Base-by-base conservation (phyloP, 2,888 invertebrate species). In the Netelia fuscicornis region DNA sequence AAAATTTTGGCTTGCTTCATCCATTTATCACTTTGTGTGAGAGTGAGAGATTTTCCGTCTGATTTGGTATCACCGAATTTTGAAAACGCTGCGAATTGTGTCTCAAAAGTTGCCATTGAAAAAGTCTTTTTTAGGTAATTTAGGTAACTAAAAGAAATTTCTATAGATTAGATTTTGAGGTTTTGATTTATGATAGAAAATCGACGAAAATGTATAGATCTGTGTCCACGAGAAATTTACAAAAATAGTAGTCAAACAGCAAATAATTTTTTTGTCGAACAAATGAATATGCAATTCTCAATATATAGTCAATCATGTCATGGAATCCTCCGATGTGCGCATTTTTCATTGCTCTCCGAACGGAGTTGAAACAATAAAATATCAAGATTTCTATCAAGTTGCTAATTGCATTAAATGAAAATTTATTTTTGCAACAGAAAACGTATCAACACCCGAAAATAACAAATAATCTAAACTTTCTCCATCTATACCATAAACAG, bases 21-120 rank as follows among this genome's bases (percentile, higher is more conserved):
- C 94, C 94, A 94, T 89, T 94, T 94, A 89, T 94, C 94, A 62
- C 93, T 92, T 85, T 94, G 94, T 3, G 93, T 92, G 25, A 94
- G 90, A 6, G 94, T 93, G 79, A 94, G 92, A 23, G 90, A 86
- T 81, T 91, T 94, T 0, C 94, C 94, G 78, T 93, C 93, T 25
- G 93, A 92, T 83, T 93, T 93, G 13, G 91, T 91, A 87, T 94
- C 94, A 0, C 94, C 94, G 86, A 94, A 94, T 88, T 93, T 92
- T 20, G 94, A 91, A 88, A 94, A 94, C 11, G 90, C 88, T 17
- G 87, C 58, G 76, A 90, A 90, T 77, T 87, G 87, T 64, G 56
- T 74, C 20, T 90, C 88, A 44, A 89, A 87, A 2, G 83, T 85
- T 25, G 87, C 60, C 87, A 87, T 88, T 8, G 42, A 44, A n/a